Percentiles rank a stretch among this genome's conserved stretches.
These are phyloP conservation scores for Corynorhinus townsendii DNA, from an alignment of 2,113 vertebrate genomes.

Conservation along the genomic window DNA sequence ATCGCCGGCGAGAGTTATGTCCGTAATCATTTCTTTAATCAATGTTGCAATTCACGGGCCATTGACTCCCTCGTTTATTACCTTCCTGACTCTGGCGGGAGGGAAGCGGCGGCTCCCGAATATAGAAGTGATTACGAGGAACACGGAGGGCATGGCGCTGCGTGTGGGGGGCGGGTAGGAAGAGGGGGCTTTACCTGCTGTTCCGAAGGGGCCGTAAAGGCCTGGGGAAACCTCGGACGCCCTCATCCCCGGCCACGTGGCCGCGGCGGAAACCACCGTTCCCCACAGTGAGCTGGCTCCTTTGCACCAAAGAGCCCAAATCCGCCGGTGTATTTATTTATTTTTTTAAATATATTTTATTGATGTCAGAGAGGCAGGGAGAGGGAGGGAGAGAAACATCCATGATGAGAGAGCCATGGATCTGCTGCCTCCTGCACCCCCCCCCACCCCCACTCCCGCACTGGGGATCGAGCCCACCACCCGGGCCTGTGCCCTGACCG, in stretches of 20 bases:
- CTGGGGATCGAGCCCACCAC: too few species aligned
- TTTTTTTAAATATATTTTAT: too few species aligned
- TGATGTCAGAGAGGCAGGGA: too few species aligned
- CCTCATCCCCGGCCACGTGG: conserved; percentile 85
- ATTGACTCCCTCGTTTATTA: conserved; percentile 81
- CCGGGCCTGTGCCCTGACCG: too few species aligned
- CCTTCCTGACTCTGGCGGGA: conserved; percentile 62
- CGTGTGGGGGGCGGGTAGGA: not conserved
- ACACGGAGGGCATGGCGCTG: conserved; percentile 60
- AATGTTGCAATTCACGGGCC: conserved; percentile 83
- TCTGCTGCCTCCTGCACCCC: too few species aligned
- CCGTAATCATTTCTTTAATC: conserved; percentile 81
- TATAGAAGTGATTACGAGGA: conserved; percentile 75
- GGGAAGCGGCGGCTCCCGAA: conserved; percentile 69
- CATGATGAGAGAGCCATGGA: too few species aligned
- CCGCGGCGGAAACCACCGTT: conserved; percentile 69
- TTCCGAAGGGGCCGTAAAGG: conserved; percentile 81
- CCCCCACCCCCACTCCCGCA: too few species aligned
- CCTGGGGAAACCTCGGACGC: conserved; percentile 76
- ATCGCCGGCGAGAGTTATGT: conserved; percentile 69
- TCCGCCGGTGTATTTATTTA: not conserved
- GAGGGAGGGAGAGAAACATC: too few species aligned
- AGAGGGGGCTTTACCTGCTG: conserved; percentile 68
- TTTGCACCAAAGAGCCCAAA: conserved; percentile 81
- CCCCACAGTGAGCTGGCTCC: conserved; percentile 28